Conservation (phyloP, 2,888 invertebrate species). For the Apodemia mormo region DNA sequence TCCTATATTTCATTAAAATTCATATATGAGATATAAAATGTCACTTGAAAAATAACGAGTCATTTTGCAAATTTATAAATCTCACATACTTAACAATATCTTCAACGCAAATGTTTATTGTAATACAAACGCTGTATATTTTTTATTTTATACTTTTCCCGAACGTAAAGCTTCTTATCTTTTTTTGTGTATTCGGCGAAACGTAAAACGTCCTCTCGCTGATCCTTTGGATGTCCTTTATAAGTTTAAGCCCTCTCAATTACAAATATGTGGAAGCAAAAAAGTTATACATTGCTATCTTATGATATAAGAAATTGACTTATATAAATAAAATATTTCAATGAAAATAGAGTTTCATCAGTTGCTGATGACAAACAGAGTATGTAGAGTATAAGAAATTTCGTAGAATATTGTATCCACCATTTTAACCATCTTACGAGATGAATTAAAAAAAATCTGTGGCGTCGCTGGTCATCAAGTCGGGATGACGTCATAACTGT, state of each 20-base stretch:
- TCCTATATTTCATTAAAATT: too few species aligned
- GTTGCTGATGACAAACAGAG: too few species aligned
- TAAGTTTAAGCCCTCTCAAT: not conserved
- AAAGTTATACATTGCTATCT: not conserved
- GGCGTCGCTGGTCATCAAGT: too few species aligned
- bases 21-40: too few species aligned
- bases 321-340: too few species aligned
- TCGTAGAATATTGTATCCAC: too few species aligned
- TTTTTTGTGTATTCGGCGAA: not conserved
- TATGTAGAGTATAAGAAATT: too few species aligned
- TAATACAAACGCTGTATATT: not conserved
- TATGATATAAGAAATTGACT: too few species aligned
- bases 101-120: not conserved
- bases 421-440: too few species aligned
- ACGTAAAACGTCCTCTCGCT: not conserved
- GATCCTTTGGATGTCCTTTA: not conserved
- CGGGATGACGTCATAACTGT: too few species aligned
- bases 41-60: not conserved
- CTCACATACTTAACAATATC: not conserved
- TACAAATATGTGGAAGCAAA: not conserved
- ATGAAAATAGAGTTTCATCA: too few species aligned
- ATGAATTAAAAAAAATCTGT: too few species aligned
- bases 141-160: not conserved
- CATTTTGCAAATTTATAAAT: not conserved
- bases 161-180: conserved; percentile 11